Base-by-base conservation (phyloP, 2,888 invertebrate species). In the Anarsia innoxiella region DNA sequence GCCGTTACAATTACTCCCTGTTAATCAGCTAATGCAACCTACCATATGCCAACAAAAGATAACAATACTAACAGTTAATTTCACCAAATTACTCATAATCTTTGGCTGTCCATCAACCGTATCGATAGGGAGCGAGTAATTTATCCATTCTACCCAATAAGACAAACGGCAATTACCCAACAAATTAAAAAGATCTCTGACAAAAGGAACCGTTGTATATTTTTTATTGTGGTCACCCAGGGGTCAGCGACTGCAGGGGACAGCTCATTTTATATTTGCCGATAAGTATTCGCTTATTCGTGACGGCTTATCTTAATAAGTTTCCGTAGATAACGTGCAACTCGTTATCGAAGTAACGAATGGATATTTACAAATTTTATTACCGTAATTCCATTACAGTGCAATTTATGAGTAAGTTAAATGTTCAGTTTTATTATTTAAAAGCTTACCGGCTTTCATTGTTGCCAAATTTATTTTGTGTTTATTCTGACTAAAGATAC, bases 291-390 rank as follows among this genome's bases (percentile, higher is more conserved):
- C 33, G 33, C 25, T 63, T 70, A 71, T 69, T 70, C 70, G 64
- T 67, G 65, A 63, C 59, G 59, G 74, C 73, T 79, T 80, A 83
- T 82, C 83, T 80, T 75, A 78, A 82, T 80, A 82, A 72, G 76
- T 74, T 75, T 65, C 66, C 66, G 60, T 56, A 72, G 77, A 79
- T 83, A 80, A 68, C 63, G 58, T 57, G 55, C 53, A 45, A 36
- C 12, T 32, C 43, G 49, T 54, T 66, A 59, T 60, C 59, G 52
- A 46, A 44, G 56, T 55, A 53, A 53, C 51, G 51, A 59, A 60
- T 58, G 58, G 52, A 51, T 53, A 53, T 48, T 51, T 55, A 27
- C 35, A 19, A 31, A 11, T 29, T 31, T 26, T 27, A 27, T 23
- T 27, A 16, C 28, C 2, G 19, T 27, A 35, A 35, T 31, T 25